Percentiles rank a stretch among this genome's conserved stretches.
Conservation (phyloP, 2,797 vertebrate species). For the Rousettus madagascariensis region DNA sequence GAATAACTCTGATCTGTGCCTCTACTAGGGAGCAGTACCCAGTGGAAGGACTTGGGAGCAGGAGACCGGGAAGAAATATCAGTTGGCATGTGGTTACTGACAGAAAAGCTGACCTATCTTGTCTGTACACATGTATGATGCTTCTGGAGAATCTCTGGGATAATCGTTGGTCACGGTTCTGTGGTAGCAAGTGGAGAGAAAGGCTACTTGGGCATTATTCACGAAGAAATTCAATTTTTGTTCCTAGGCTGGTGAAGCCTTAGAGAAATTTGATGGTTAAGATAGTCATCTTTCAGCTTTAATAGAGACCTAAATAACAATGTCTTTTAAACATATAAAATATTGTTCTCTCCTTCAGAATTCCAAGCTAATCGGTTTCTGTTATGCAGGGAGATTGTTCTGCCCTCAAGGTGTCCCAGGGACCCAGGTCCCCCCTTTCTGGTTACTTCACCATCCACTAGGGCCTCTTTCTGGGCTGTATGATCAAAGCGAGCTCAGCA, state of each 20-base stretch:
- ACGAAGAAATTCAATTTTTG: not conserved
- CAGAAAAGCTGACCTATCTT: not conserved
- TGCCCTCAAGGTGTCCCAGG: not conserved
- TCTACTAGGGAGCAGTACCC: not conserved
- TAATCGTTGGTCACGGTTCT: not conserved
- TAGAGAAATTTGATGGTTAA: not conserved
- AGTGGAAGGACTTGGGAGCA: not conserved
- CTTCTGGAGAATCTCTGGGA: not conserved
- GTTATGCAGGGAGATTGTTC: not conserved
- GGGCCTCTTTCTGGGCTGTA: not conserved
- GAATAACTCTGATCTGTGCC: not conserved
- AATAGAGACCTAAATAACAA: not conserved
- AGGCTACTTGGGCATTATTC: not conserved
- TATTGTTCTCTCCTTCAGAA: not conserved
- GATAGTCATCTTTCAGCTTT: not conserved
- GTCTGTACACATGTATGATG: not conserved
- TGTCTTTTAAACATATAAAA: not conserved
- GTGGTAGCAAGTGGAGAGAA: not conserved
- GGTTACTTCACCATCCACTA: not conserved
- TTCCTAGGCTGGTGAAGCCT: not conserved
- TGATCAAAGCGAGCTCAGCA: not conserved
- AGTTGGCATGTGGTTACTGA: not conserved
- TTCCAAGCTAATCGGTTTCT: not conserved
- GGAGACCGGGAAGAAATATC: not conserved
- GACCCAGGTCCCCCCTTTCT: not conserved